Evolutionary conservation across 2,797 vertebrate genomes (phyloP).

Genomic region (Borostomias antarcticus): DNA sequence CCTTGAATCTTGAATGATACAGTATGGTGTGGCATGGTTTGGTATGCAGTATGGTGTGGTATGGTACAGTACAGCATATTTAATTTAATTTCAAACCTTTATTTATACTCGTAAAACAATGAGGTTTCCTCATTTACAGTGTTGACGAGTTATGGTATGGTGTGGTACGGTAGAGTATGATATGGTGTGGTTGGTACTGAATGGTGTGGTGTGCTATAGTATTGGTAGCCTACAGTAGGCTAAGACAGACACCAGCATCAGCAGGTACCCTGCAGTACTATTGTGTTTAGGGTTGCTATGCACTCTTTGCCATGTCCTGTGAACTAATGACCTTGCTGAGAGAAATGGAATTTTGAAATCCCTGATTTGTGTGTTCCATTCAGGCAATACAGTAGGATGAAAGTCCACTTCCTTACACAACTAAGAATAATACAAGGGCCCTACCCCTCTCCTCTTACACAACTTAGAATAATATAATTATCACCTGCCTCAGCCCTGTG

Average conservation of each 20-base stretch:
- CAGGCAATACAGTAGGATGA: constrained; percentile 38
- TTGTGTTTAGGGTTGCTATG: constrained; percentile 15
- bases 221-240: too few species aligned
- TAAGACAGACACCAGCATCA: too few species aligned
- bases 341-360: constrained; percentile 56
- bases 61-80: background rate
- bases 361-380: constrained; percentile 57
- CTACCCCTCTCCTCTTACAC: background rate
- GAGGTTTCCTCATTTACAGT: too few species aligned
- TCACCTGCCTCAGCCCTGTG: background rate
- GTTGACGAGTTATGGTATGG: too few species aligned
- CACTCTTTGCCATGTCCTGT: constrained; percentile 25
- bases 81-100: too few species aligned
- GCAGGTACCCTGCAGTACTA: constrained; percentile 10
- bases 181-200: too few species aligned
- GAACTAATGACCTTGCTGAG: constrained; percentile 39
- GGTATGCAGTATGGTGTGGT: too few species aligned
- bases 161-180: too few species aligned
- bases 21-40: too few species aligned
- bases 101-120: too few species aligned
- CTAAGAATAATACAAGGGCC: background rate
- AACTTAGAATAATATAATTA: background rate
- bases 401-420: constrained; percentile 39
- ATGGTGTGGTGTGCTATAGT: background rate
- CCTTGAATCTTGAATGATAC: too few species aligned